Evolutionary conservation across 2,113 vertebrate genomes (phyloP).

Genomic region (Spea multiplicata): DNA sequence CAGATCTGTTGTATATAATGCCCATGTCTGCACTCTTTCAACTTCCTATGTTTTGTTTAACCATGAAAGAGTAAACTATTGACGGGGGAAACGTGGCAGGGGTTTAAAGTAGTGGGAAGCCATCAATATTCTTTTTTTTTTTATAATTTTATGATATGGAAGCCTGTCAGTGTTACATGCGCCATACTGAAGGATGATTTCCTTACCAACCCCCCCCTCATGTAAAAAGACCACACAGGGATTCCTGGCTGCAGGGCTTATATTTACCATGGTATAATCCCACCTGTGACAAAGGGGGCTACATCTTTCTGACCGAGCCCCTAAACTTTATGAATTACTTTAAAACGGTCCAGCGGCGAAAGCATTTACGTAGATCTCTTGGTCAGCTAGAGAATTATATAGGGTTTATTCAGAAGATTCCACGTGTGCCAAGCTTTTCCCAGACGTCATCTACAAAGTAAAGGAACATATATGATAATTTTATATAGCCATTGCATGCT

Average conservation of each 20-base stretch:
- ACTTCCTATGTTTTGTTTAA: slow-evolving; percentile 20
- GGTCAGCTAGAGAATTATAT: too few species aligned
- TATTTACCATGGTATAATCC: too few species aligned
- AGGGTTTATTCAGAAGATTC: too few species aligned
- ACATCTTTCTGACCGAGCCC: too few species aligned
- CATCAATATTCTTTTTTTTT: background rate
- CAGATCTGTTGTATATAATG: background rate
- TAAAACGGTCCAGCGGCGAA: too few species aligned
- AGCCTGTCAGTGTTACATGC: slow-evolving; percentile 11
- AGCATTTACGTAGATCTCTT: too few species aligned
- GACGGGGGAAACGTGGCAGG: slow-evolving; percentile 3
- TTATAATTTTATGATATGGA: background rate
- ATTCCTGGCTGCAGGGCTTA: background rate
- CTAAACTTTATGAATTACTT: too few species aligned
- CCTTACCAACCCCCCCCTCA: background rate
- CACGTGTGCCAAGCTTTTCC: too few species aligned
- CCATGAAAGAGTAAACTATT: background rate
- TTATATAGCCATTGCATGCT: too few species aligned
- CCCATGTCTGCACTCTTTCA: slow-evolving; percentile 12
- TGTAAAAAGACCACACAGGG: slow-evolving; percentile 18
- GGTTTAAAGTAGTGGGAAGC: background rate
- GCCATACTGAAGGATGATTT: background rate
- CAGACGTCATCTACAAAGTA: too few species aligned
- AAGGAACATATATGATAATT: too few species aligned
- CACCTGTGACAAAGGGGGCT: too few species aligned